phyloP scores from a whole-genome alignment of 2,797 vertebrate genomes.

The Acridotheres tristis region DNA sequence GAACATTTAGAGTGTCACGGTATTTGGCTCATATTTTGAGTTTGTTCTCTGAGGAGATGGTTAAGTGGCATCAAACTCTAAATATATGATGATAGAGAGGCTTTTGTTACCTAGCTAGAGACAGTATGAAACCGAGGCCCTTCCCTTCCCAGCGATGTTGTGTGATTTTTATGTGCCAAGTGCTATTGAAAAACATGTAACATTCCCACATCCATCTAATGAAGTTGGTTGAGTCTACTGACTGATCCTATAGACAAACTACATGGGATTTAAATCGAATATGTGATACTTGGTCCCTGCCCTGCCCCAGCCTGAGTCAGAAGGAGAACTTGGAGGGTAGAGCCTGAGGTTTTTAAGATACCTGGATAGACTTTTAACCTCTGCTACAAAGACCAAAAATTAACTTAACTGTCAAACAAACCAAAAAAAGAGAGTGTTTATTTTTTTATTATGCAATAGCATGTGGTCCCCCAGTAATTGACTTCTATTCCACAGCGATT shows the following conservation, averaged over 20 bases:
- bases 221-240: not conserved
- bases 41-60: not conserved
- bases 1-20: not conserved
- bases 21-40: not conserved
- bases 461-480: not conserved
- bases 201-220: not conserved
- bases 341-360: not conserved
- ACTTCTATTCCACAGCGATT: not conserved
- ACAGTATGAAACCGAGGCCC: not conserved
- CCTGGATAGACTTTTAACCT: not conserved
- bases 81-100: not conserved
- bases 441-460: not conserved
- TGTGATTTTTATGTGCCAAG: not conserved
- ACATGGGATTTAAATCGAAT: not conserved
- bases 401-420: not conserved
- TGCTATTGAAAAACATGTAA: not conserved
- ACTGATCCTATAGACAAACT: not conserved
- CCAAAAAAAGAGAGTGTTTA: not conserved
- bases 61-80: not conserved
- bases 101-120: not conserved
- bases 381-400: not conserved
- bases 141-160: not conserved
- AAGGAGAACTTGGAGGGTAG: accelerated
- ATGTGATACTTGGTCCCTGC: not conserved
- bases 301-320: not conserved